A percentile compares a stretch with the other conserved stretches of the same genome.
Evolutionary conservation across 2,797 vertebrate genomes (phyloP).

Genomic region (Chanos chanos): DNA sequence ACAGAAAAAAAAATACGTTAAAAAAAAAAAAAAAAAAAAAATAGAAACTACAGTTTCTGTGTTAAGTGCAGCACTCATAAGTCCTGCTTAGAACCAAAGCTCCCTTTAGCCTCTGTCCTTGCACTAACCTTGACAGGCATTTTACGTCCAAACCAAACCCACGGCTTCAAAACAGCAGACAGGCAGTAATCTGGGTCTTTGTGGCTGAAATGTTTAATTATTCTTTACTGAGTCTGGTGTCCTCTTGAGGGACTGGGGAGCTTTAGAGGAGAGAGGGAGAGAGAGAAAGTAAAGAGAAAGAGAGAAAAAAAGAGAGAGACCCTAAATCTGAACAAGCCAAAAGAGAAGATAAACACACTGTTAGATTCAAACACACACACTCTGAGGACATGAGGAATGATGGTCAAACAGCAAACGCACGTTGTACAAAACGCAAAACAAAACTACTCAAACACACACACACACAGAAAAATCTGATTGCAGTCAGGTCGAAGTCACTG

Average conservation of each 20-base stretch:
- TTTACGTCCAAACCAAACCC: too few relatives aligned
- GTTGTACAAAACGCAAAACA: slow-evolving; percentile 12
- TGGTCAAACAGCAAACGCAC: too few relatives aligned
- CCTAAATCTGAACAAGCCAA: slow-evolving; percentile 19
- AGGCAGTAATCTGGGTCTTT: slow-evolving; percentile 9
- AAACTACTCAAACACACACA: not conserved
- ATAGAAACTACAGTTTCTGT: too few relatives aligned
- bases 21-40: not conserved
- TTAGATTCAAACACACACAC: slow-evolving; percentile 26
- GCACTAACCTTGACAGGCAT: not conserved
- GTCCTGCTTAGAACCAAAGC: not conserved
- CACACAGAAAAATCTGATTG: not conserved
- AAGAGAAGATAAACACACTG: slow-evolving; percentile 26
- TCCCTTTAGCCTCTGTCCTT: not conserved
- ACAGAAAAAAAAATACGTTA: not conserved
- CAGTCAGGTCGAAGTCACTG: slow-evolving; percentile 13
- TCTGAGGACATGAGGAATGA: too few relatives aligned
- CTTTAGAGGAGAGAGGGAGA: not conserved
- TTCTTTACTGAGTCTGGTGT: slow-evolving; percentile 2
- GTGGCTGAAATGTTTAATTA: slow-evolving; percentile 2
- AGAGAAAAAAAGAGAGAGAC: not conserved
- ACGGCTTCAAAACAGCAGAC: not conserved
- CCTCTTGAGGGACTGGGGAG: not conserved
- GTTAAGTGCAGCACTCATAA: too few relatives aligned
- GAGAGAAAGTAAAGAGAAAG: not conserved